Conservation (phyloP, 30 jellyfish, hydroid and myxozoan species). For the Morbakka virulenta region DNA sequence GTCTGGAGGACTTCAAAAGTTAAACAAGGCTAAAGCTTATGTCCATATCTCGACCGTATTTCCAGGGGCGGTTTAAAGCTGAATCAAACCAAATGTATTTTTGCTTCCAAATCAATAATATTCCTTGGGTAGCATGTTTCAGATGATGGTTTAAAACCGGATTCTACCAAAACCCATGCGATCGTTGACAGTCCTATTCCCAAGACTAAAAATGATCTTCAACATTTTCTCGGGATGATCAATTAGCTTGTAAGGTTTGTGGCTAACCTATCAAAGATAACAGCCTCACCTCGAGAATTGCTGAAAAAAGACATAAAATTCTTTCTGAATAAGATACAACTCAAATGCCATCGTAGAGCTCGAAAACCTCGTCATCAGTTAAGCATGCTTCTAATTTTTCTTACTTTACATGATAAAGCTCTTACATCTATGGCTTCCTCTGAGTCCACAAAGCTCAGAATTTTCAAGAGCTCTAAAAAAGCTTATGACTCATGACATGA, state of each 20-base stretch:
- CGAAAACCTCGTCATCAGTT: no score
- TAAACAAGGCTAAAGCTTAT: constrained; percentile 24
- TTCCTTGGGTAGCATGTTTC: constrained; percentile 21
- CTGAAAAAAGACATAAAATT: constrained; percentile 23
- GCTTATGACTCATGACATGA: no score
- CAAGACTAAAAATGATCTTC: constrained; percentile 13
- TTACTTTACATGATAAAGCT: no score
- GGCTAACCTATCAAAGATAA: constrained; percentile 18
- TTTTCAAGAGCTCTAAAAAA: no score
- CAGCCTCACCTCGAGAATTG: constrained; percentile 42
- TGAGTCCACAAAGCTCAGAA: no score
- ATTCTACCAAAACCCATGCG: constrained; percentile 36
- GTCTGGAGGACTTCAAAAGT: constrained; percentile 47
- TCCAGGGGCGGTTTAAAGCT: constrained; percentile 30
- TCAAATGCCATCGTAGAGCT: no score
- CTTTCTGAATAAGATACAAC: no score
- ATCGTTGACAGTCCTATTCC: constrained; percentile 31
- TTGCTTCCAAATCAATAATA: background rate
- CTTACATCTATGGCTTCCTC: no score
- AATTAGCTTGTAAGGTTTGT: constrained; percentile 51
- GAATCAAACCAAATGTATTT: constrained; percentile 26
- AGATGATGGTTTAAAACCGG: constrained; percentile 42
- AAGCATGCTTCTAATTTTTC: no score
- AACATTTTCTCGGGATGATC: constrained; percentile 58
- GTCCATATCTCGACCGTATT: constrained; percentile 6